phyloP scores from a whole-genome alignment of 2,888 invertebrate genomes.

The Synergus gifuensis region DNA sequence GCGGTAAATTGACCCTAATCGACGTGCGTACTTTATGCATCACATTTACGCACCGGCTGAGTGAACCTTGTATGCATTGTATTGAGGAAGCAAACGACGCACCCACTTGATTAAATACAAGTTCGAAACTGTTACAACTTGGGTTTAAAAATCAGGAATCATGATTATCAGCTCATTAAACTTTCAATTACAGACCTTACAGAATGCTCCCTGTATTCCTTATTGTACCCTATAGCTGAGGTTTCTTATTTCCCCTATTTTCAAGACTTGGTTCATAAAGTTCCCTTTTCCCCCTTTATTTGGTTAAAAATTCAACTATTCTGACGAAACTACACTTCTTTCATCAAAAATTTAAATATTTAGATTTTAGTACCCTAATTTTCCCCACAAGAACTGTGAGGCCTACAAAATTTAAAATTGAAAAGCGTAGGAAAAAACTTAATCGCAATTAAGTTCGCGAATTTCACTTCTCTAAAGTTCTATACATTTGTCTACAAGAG shows the following conservation, averaged over 20 bases:
- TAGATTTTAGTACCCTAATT: too few relatives aligned
- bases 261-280: too few relatives aligned
- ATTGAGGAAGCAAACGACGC: slow-evolving; percentile 28
- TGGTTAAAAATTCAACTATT: too few relatives aligned
- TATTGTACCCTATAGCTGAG: too few relatives aligned
- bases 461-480: not conserved
- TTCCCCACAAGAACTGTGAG: too few relatives aligned
- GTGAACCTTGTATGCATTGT: slow-evolving; percentile 33
- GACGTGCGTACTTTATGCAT: slow-evolving; percentile 15
- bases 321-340: too few relatives aligned
- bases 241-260: too few relatives aligned
- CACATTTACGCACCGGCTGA: slow-evolving; percentile 7
- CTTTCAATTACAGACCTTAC: not conserved
- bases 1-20: slow-evolving; percentile 31
- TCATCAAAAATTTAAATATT: too few relatives aligned
- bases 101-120: slow-evolving; percentile 18
- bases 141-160: slow-evolving; percentile 12
- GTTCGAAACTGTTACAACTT: not conserved
- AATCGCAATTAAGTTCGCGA: not conserved
- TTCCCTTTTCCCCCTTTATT: too few relatives aligned
- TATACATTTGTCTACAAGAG: not conserved
- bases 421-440: not conserved
- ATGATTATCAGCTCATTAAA: not conserved
- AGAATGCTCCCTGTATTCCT: too few relatives aligned
- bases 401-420: not conserved